phyloP scores from a whole-genome alignment of 2,888 invertebrate species.

The Nephrotoma guestfalica region DNA sequence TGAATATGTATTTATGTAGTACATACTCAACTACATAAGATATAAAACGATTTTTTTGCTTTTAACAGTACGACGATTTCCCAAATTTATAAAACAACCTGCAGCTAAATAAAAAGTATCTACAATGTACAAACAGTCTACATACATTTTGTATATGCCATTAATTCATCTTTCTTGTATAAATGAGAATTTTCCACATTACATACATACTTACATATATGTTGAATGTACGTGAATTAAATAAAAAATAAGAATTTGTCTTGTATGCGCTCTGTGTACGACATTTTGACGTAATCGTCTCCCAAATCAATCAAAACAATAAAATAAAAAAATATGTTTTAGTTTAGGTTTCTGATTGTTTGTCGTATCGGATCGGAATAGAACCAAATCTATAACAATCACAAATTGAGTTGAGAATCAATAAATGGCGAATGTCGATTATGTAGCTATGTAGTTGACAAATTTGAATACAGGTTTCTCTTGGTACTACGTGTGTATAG shows the following conservation, averaged over 20 bases:
- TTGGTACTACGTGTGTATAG: background rate
- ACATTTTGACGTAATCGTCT: background rate
- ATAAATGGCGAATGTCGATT: background rate
- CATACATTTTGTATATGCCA: background rate
- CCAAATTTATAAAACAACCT: background rate
- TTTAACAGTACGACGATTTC: background rate
- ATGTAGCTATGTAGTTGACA: background rate
- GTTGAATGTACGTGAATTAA: background rate
- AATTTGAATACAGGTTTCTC: background rate
- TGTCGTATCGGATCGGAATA: background rate
- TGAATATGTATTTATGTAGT: background rate
- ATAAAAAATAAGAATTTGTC: background rate
- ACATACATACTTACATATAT: background rate
- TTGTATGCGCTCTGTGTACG: background rate
- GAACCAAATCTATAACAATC: background rate
- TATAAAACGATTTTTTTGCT: background rate
- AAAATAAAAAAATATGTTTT: background rate
- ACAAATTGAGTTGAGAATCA: background rate
- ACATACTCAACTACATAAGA: background rate
- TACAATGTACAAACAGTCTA: background rate
- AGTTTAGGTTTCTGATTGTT: background rate
- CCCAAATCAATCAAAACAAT: background rate
- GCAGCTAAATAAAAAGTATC: background rate
- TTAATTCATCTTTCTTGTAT: background rate
- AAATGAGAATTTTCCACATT: background rate